phyloP scores from a whole-genome alignment of 2,113 vertebrate species.

The Gulo gulo region DNA sequence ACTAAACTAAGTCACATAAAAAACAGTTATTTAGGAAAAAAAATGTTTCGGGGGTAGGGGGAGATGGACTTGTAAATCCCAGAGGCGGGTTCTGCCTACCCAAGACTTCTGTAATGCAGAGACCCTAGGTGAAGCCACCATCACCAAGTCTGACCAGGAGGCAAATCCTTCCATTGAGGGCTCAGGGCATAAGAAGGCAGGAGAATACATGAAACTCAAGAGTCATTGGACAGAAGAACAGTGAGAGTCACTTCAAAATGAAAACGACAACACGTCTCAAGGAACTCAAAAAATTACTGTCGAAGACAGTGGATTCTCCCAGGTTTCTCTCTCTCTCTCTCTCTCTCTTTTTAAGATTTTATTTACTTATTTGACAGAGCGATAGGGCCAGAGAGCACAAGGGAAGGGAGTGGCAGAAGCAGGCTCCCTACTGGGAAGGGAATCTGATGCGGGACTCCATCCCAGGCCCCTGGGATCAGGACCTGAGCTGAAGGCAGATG shows the following conservation, averaged over 20 bases:
- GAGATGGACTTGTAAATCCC: background rate
- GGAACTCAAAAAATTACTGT: background rate
- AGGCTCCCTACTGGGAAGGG: too few relatives aligned
- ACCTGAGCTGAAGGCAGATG: too few relatives aligned
- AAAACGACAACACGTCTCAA: background rate
- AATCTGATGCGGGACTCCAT: too few relatives aligned
- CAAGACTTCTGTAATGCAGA: background rate
- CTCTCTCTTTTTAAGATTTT: too few relatives aligned
- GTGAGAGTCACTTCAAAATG: background rate
- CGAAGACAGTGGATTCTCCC: background rate
- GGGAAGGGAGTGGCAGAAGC: too few relatives aligned
- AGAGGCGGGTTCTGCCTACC: background rate
- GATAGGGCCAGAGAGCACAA: too few relatives aligned
- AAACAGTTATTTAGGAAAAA: background rate
- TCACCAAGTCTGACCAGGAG: background rate
- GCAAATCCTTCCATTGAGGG: background rate
- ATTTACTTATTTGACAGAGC: too few relatives aligned
- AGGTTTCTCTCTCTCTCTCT: background rate
- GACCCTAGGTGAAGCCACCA: background rate
- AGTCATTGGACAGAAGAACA: background rate
- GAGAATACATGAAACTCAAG: background rate
- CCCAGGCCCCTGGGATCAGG: too few relatives aligned
- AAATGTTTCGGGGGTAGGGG: background rate
- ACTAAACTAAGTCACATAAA: background rate
- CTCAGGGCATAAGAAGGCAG: background rate